A percentile compares a stretch with the other conserved stretches of the same genome.
Conservation (phyloP, 2,888 invertebrate species). For the Thecophora atra region DNA sequence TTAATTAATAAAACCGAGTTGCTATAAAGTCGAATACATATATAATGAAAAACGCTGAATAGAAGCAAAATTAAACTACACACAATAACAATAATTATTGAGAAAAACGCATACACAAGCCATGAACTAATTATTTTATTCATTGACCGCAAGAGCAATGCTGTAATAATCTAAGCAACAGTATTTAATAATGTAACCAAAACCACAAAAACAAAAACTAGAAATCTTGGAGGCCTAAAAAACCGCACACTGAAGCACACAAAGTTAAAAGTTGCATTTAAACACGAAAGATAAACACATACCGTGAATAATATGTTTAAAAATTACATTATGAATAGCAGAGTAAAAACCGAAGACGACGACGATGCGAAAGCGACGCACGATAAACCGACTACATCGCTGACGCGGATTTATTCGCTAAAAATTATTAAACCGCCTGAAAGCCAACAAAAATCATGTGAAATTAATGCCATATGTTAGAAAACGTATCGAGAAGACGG, state of each 20-base stretch:
- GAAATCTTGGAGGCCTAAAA: too few relatives aligned
- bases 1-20: too few relatives aligned
- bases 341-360: too few relatives aligned
- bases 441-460: too few relatives aligned
- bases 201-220: not conserved
- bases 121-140: conserved; percentile 11
- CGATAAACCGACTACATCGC: too few relatives aligned
- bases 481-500: too few relatives aligned
- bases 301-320: not conserved
- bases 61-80: not conserved
- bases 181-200: not conserved
- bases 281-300: not conserved
- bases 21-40: too few relatives aligned
- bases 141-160: not conserved
- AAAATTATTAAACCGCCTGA: too few relatives aligned
- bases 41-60: too few relatives aligned
- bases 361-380: too few relatives aligned
- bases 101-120: not conserved
- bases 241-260: not conserved
- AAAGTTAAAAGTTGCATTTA: not conserved
- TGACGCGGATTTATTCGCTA: too few relatives aligned
- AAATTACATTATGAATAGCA: not conserved
- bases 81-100: not conserved
- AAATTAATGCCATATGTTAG: too few relatives aligned
- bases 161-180: conserved; percentile 1